Base-by-base conservation (phyloP, 2,113 vertebrate genomes). In the Lagenorhynchus albirostris region DNA sequence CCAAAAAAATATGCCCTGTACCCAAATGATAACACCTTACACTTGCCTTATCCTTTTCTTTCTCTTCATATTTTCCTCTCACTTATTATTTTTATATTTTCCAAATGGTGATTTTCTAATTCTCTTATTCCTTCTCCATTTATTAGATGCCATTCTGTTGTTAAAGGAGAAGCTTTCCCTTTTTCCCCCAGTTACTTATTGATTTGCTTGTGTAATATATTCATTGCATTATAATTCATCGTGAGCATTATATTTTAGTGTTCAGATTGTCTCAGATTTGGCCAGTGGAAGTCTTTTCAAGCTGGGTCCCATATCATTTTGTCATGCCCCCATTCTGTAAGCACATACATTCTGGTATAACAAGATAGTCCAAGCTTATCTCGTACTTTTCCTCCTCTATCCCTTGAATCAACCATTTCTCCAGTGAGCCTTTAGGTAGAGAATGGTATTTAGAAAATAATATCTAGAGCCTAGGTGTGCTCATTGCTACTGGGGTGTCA, bases 371-470 rank as follows among this genome's bases (percentile, higher is more conserved):
- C 29, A 86, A 77, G 21, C 9, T 93, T 33, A 80, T 50, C 47
- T 29, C 71, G 31, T 14, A 17, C 71, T 53, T 92, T 85, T 74
- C 47, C 20, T 73, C 47, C 31, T 70, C 58, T 0, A 26, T n/a
- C 82, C 26, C 44, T 71, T 67, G 74, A 93, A 63, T 89, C 8
- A 4, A n/a, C 7, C 62, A 41, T 84, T 88, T 89, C 33, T 88
- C 41, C 62, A 58, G 0, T 67, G n/a, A 91, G 25, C 23, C n/a
- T 63, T 92, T 86, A 82, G 55, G 18, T 60, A 21, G 41, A 87
- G 25, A 88, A 55, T 67, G 70, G 11, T n/a, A 83, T 76, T 82
- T 90, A 87, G 74, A 96, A 96, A 82, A 38, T 71, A 77, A 87
- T 20, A 95, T 63, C 26, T 77, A 55, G 21, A 50, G 60, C 41